phyloP scores from a whole-genome alignment of 2,888 invertebrate species.

The Octodonta nipae region DNA sequence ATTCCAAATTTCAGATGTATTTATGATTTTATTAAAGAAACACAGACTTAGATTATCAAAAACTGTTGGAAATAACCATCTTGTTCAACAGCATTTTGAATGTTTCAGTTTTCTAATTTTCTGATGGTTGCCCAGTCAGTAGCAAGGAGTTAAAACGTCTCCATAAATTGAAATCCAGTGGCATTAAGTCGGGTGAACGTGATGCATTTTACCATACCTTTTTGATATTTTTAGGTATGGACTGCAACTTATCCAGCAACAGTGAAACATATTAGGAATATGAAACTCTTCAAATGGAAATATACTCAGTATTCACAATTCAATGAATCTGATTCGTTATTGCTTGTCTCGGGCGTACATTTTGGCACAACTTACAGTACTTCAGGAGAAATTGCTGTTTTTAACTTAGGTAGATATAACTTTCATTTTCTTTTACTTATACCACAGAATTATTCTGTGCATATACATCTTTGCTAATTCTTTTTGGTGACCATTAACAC shows the following conservation, averaged over 20 bases:
- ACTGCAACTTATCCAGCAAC: constrained; percentile 55
- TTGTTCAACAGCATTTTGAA: too few species aligned
- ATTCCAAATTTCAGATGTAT: too few species aligned
- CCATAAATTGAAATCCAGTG: too few species aligned
- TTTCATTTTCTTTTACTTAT: not conserved
- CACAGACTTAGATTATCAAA: too few species aligned
- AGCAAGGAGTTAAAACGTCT: too few species aligned
- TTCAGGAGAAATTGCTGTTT: constrained; percentile 79
- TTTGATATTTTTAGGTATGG: constrained; percentile 51
- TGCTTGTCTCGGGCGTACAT: constrained; percentile 73
- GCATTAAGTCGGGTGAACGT: too few species aligned
- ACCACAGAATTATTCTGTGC: not conserved
- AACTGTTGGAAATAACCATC: too few species aligned
- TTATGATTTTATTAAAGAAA: too few species aligned
- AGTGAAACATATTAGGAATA: constrained; percentile 57
- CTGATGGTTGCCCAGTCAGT: too few species aligned
- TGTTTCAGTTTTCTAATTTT: too few species aligned
- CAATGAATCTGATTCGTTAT: constrained; percentile 63
- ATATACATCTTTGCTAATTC: not conserved
- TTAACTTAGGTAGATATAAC: constrained; percentile 41
- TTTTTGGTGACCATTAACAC: not conserved
- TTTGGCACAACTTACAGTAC: constrained; percentile 64
- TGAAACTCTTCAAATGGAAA: constrained; percentile 72
- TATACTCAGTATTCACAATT: constrained; percentile 79
- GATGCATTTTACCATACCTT: too few species aligned